Percentiles rank a stretch among this genome's conserved stretches.
phyloP scores from a whole-genome alignment of 2,797 vertebrate genomes.

The Propithecus perrieri region DNA sequence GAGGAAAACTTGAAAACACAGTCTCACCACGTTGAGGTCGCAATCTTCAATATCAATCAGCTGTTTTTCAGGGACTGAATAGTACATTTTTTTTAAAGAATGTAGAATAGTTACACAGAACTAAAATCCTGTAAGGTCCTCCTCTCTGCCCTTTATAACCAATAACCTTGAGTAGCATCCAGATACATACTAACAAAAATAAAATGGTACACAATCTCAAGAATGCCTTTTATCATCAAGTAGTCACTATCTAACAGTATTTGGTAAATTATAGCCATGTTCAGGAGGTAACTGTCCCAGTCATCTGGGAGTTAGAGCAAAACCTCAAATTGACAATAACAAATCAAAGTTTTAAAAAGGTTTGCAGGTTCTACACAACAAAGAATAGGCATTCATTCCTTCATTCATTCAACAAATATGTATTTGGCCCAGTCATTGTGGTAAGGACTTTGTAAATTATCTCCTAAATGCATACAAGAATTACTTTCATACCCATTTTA shows the following conservation, averaged over 20 bases:
- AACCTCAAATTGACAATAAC: slow-evolving; percentile 16
- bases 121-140: slow-evolving; percentile 37
- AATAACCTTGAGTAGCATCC: not conserved
- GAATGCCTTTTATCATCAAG: not conserved
- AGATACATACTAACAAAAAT: not conserved
- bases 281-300: not conserved
- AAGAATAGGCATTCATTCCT: not conserved
- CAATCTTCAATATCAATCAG: slow-evolving; percentile 96
- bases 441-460: slow-evolving; percentile 20
- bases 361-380: not conserved
- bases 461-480: slow-evolving; percentile 12
- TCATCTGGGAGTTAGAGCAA: slow-evolving; percentile 19
- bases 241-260: not conserved
- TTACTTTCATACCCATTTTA: not conserved
- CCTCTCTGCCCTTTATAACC: not conserved
- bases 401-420: not conserved
- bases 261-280: not conserved
- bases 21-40: slow-evolving; percentile 96
- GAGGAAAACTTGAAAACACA: slow-evolving; percentile 97
- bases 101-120: not conserved
- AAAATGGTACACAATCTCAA: not conserved
- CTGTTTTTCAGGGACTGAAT: slow-evolving; percentile 93
- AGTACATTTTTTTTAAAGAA: not conserved
- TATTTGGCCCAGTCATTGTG: not conserved
- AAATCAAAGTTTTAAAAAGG: not conserved